phyloP scores from a whole-genome alignment of 1,140 invertebrate species.

The Bicyclus anynana region DNA sequence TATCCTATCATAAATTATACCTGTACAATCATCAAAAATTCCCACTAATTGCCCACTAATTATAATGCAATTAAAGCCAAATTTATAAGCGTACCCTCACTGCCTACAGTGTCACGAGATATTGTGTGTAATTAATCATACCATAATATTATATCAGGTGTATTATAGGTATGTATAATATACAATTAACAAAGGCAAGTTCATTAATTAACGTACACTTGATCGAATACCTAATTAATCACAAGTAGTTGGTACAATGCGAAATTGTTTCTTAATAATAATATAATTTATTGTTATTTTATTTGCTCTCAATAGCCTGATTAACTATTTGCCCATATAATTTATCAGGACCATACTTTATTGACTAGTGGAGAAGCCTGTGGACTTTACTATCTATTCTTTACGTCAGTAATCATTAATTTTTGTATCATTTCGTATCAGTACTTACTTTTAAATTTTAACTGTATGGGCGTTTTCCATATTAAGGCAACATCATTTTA shows the following conservation, averaged over 20 bases:
- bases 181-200: constrained; percentile 1
- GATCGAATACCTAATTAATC: background rate
- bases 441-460: too few relatives aligned
- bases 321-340: too few relatives aligned
- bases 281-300: background rate
- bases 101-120: constrained; percentile 19
- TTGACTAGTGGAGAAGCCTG: too few relatives aligned
- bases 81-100: constrained; percentile 23
- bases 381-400: too few relatives aligned
- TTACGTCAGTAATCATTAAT: too few relatives aligned
- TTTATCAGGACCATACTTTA: too few relatives aligned
- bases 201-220: background rate
- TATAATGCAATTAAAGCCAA: constrained; percentile 60
- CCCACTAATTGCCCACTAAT: constrained; percentile 56
- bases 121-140: constrained; percentile 50
- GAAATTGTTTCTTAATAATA: too few relatives aligned
- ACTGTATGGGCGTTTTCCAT: too few relatives aligned
- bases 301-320: background rate
- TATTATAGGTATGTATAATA: background rate
- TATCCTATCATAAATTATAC: background rate
- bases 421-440: too few relatives aligned
- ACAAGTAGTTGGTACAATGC: background rate
- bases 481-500: too few relatives aligned
- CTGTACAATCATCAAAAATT: constrained; percentile 18
- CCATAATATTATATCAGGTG: constrained; percentile 39